Percentiles rank a stretch among this genome's conserved stretches.
Evolutionary conservation across 2,888 invertebrate genomes (phyloP).

Genomic region (Idaea biselata): DNA sequence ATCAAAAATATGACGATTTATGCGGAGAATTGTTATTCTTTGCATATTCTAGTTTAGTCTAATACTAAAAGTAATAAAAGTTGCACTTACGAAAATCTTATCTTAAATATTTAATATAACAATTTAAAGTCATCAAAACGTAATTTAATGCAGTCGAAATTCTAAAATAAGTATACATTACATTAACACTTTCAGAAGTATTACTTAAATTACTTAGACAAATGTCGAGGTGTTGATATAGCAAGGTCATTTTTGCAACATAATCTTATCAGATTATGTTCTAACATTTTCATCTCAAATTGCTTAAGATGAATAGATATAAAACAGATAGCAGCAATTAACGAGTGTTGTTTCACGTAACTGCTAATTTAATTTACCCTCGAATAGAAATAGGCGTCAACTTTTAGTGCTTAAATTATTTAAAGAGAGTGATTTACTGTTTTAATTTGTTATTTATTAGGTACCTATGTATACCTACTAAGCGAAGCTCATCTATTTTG

Average conservation of each 20-base stretch:
- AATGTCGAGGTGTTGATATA: constrained; percentile 23
- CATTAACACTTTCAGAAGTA: constrained; percentile 17
- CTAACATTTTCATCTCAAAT: constrained; percentile 15
- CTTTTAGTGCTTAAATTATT: no score
- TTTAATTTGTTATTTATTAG: no score
- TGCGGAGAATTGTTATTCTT: no score
- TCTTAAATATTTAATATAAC: no score
- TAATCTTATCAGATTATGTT: constrained; percentile 18
- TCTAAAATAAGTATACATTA: constrained; percentile 16
- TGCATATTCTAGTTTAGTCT: no score
- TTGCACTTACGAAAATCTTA: no score
- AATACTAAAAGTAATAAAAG: no score
- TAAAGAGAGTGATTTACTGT: no score
- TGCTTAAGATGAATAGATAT: constrained; percentile 11
- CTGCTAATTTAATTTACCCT: not conserved
- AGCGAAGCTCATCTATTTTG: no score
- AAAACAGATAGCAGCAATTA: not conserved
- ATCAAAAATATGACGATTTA: no score
- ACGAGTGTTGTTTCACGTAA: constrained; percentile 1
- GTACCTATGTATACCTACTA: no score
- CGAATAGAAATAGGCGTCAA: not conserved
- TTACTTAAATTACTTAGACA: constrained; percentile 15
- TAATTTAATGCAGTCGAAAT: constrained; percentile 2
- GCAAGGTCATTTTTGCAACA: constrained; percentile 23
- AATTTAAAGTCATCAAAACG: no score